These are phyloP conservation scores for Ornithoptera alexandrae DNA, from an alignment of 2,888 invertebrate genomes.

Conservation along the genomic window DNA sequence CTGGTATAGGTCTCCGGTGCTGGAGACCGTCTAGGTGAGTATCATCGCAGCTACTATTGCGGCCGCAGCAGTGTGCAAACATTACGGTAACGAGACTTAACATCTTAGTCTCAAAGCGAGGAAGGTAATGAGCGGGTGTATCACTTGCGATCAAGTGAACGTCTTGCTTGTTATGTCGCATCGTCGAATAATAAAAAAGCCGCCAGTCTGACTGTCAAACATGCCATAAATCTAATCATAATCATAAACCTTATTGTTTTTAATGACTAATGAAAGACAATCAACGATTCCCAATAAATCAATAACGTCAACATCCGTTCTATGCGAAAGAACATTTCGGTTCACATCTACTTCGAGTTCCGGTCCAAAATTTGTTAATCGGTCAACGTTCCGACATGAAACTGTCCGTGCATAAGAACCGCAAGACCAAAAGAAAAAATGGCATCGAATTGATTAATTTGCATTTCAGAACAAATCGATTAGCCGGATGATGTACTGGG, in stretches of 20 bases:
- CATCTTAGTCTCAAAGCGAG: too few relatives aligned
- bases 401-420: conserved; percentile 16
- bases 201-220: conserved; percentile 6
- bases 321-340: conserved; percentile 8
- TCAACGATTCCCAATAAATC: conserved; percentile 15
- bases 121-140: too few relatives aligned
- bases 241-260: conserved; percentile 16
- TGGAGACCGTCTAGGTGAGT: too few relatives aligned
- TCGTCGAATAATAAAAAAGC: not conserved
- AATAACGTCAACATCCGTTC: conserved; percentile 7
- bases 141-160: too few relatives aligned
- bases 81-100: too few relatives aligned
- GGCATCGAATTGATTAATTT: conserved; percentile 28
- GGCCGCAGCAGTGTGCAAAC: too few relatives aligned
- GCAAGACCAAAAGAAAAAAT: conserved; percentile 18
- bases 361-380: conserved; percentile 26
- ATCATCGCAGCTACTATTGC: too few relatives aligned
- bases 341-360: conserved; percentile 12
- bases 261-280: conserved; percentile 22
- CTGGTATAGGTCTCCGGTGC: too few relatives aligned
- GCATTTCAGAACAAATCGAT: conserved; percentile 31
- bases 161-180: too few relatives aligned
- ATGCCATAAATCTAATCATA: conserved; percentile 18
- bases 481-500: conserved; percentile 25
- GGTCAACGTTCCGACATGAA: conserved; percentile 22